Percentiles rank a stretch among this genome's conserved stretches.
phyloP scores from a whole-genome alignment of 2,113 vertebrate genomes.

The Plectropomus leopardus region DNA sequence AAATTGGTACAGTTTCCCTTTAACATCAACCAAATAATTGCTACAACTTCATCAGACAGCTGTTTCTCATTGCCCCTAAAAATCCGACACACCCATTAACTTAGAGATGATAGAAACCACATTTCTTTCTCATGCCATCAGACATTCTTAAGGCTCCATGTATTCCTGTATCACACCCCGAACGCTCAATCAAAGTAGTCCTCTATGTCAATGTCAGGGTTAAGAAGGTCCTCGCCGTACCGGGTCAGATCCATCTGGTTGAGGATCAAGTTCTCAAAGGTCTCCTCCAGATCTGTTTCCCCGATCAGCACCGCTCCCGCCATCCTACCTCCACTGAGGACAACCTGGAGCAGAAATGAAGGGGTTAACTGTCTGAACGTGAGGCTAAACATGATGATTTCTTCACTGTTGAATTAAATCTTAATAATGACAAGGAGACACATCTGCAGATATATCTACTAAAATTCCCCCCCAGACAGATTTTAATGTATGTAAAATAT shows the following conservation, averaged over 20 bases:
- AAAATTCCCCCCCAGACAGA: background rate
- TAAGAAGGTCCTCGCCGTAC: conserved; percentile 93
- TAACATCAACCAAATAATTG: background rate
- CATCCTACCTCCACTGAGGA: conserved; percentile 92
- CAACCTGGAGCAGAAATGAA: conserved; percentile 67
- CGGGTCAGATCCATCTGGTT: conserved; percentile 96
- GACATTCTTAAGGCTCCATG: background rate
- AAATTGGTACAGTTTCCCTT: no score
- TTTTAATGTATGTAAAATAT: no score
- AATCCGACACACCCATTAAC: background rate
- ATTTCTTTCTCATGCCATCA: no score
- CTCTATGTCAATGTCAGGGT: conserved; percentile 95
- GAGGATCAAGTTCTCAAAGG: conserved; percentile 97
- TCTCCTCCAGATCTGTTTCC: conserved; percentile 96
- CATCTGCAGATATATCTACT: background rate
- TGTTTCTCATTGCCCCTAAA: background rate
- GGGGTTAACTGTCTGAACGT: background rate
- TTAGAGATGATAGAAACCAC: background rate
- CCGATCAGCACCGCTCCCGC: conserved; percentile 95
- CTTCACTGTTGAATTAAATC: background rate
- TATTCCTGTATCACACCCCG: background rate
- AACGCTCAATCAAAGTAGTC: conserved; percentile 95
- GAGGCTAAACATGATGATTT: background rate
- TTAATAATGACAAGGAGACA: background rate
- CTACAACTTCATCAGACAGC: background rate